Conservation (phyloP, 2,888 invertebrate genomes). For the Nudaria mundana region DNA sequence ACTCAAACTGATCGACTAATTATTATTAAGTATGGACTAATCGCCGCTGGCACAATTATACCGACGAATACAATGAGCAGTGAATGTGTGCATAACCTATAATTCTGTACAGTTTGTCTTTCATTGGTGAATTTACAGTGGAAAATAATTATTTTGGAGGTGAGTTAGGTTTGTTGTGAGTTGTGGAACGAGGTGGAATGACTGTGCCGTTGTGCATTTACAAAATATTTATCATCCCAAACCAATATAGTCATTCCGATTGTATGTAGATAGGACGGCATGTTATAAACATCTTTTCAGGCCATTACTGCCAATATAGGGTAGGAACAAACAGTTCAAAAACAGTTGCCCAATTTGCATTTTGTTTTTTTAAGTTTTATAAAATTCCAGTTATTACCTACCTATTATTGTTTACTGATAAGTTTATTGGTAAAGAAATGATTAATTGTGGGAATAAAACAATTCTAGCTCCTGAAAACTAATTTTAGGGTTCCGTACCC, state of each 20-base stretch:
- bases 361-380: too few relatives aligned
- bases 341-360: neutral
- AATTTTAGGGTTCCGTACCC: too few relatives aligned
- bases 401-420: too few relatives aligned
- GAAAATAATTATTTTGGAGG: conserved; percentile 37
- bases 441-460: too few relatives aligned
- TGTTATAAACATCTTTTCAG: conserved; percentile 10
- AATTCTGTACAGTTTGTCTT: conserved; percentile 20
- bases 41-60: conserved; percentile 36
- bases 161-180: conserved; percentile 43
- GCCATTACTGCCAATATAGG: neutral
- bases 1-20: conserved; percentile 32
- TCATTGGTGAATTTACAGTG: conserved; percentile 26
- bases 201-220: conserved; percentile 32
- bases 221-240: conserved; percentile 33
- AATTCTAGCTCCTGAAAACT: too few relatives aligned
- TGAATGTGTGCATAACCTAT: conserved; percentile 32
- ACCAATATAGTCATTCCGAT: conserved; percentile 14
- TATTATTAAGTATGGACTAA: conserved; percentile 38
- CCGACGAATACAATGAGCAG: conserved; percentile 35
- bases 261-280: conserved; percentile 8
- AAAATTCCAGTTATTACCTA: too few relatives aligned
- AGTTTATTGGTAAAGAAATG: too few relatives aligned
- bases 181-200: conserved; percentile 33
- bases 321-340: neutral